Base-by-base conservation (phyloP, 2,888 invertebrate species). In the Galeruca laticollis region DNA sequence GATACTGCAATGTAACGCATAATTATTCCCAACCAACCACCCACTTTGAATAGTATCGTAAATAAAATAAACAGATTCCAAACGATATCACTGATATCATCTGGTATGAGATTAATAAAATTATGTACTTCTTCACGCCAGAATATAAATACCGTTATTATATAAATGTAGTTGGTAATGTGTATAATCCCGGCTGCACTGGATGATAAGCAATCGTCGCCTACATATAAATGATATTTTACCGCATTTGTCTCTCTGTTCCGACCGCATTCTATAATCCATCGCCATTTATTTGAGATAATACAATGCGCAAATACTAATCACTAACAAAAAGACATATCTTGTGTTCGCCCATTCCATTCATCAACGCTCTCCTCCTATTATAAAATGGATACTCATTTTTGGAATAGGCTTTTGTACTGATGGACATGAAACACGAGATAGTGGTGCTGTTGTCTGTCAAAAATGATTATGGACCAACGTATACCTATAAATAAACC, bases 211-310 rank as follows among this genome's bases (percentile, higher is more conserved):
- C 60, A 63, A 56, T 49, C 64, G 70, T 56, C 68, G 59, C 35
- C 56, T 15, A 15, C 15, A 33, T 15, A 65, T 13, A 65, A 59
- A 59, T 33, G 49, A 66, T 49, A 59, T 54, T 69, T 67, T 76
- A 73, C 76, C 72, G 76, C 72, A 72, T 62, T 69, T 67, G 54
- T 73, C 70, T 71, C 70, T 67, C 57, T 64, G 60, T 65, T 54
- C 67, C 69, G 72, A 75, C 77, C 77, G 77, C 78, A 76, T 74
- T 56, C 74, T 74, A 72, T 76, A 77, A 78, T 77, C 77, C 76
- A 76, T 73, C 69, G 78, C 73, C 76, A 76, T 77, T 78, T 76
- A 78, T 76, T 76, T 73, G 73, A 63, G 72, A 70, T 52, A 52
- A 69, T 70, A 73, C 74, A 74, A 76, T 76, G 77, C 77, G 74